These are phyloP conservation scores for Abramis brama DNA, from an alignment of 2,113 vertebrate genomes.

Conservation along the genomic window DNA sequence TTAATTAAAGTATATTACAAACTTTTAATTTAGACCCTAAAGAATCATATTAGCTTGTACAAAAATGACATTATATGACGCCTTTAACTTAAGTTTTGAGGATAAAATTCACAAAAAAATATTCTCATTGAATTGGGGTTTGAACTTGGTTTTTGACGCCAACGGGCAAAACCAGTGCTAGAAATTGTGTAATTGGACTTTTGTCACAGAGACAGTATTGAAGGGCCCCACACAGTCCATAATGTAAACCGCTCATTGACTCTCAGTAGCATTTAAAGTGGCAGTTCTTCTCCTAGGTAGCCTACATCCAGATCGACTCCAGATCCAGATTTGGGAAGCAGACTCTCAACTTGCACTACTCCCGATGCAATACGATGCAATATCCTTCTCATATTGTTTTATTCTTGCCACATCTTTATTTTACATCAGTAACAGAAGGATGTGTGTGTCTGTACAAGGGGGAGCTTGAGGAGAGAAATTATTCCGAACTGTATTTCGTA, in stretches of 20 bases:
- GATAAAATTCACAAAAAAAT: background rate
- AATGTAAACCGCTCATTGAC: background rate
- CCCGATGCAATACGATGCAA: slow-evolving; percentile 18
- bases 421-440: slow-evolving; percentile 5
- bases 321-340: slow-evolving; percentile 17
- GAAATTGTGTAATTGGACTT: background rate
- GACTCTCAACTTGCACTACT: slow-evolving; percentile 9
- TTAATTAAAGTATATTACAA: too few relatives aligned
- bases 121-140: background rate
- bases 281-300: background rate
- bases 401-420: slow-evolving; percentile 18
- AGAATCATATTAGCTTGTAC: too few relatives aligned
- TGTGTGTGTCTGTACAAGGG: background rate
- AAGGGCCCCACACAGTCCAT: background rate
- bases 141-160: background rate
- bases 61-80: too few relatives aligned
- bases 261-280: slow-evolving; percentile 26
- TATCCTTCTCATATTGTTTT: background rate
- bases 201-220: background rate
- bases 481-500: background rate
- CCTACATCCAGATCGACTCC: background rate
- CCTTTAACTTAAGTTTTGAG: background rate
- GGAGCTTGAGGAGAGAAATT: slow-evolving; percentile 3
- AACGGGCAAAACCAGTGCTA: background rate
- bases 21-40: too few relatives aligned